phyloP scores from a whole-genome alignment of 2,797 vertebrate species.

The Phaenicophaeus curvirostris region DNA sequence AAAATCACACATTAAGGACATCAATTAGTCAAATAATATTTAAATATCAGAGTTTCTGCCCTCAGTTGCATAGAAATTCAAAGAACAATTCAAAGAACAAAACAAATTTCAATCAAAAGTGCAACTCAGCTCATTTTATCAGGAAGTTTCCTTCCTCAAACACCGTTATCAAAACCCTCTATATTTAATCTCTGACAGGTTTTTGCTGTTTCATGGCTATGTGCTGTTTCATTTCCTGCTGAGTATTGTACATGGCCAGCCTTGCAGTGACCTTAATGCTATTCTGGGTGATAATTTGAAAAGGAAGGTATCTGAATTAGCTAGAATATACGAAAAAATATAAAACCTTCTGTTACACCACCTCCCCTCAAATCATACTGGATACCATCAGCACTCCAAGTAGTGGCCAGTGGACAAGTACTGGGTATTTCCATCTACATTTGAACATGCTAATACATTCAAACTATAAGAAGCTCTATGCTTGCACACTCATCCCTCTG shows the following conservation, averaged over 20 bases:
- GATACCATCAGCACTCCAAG: background rate
- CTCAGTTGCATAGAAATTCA: background rate
- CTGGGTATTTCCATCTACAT: background rate
- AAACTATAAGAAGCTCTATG: background rate
- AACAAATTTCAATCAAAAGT: background rate
- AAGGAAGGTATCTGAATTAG: background rate
- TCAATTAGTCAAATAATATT: background rate
- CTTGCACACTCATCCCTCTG: background rate
- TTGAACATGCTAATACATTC: background rate
- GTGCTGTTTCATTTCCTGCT: background rate
- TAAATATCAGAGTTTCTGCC: background rate
- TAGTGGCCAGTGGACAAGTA: background rate
- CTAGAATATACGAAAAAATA: background rate
- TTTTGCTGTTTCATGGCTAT: background rate
- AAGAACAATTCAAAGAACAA: background rate
- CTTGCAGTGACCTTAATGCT: background rate
- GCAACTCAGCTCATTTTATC: slow-evolving; percentile 8
- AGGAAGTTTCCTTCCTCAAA: background rate
- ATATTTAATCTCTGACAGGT: background rate
- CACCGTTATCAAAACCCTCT: background rate
- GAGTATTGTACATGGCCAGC: background rate
- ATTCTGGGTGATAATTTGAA: background rate
- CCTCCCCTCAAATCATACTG: fast-evolving
- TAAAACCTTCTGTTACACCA: background rate
- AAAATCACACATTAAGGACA: background rate